Evolutionary conservation across 2,797 vertebrate genomes (phyloP), one percentile per base, ranked within the genome.

Genomic region (Crenichthys baileyi): DNA sequence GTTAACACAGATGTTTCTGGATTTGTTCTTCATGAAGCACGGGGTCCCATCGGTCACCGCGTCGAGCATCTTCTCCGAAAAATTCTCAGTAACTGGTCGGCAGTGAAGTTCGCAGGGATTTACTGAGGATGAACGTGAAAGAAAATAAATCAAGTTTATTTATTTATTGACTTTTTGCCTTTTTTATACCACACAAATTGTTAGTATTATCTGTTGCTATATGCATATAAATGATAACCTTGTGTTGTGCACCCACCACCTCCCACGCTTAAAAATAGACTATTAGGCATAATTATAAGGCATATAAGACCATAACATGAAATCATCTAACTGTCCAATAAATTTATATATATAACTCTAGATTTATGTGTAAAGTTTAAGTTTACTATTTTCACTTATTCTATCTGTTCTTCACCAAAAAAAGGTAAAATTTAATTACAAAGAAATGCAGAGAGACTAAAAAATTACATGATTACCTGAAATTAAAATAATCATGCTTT

Each of bases 11-110:
- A 96, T 89, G 94, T 96, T 97, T 90, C 96, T 96, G 93, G 96
- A 97, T 85, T 92, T 96, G 91, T 95, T 97, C 81, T 96, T 97
- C 93, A 96, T 96, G 92, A 96, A 99, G 93, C 98, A 99, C 3
- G 97, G 96, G 1, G 98, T 99, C 22, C 98, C 98, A 11, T 99
- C 98, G 1, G 95, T 97, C 89, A 98, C 98, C 0, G 97, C 93
- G 74, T 99, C 98, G 15, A 99, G 94, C 97, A 99, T 97, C 95
- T 97, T 98, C 94, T 99, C 97, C 0, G 97, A 97, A 83, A 99
- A 99, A 73, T 96, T 93, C 75, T 96, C 96, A 5, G 92, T 93
- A 72, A 93, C 70, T 0, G 98, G 98, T 72, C 95, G 96, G 79
- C 98, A 99, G 91, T 98, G 96, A 58, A 99, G 96, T 93, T 98